phyloP scores from a whole-genome alignment of 2,888 invertebrate genomes.

The Lamellibrachia columna region DNA sequence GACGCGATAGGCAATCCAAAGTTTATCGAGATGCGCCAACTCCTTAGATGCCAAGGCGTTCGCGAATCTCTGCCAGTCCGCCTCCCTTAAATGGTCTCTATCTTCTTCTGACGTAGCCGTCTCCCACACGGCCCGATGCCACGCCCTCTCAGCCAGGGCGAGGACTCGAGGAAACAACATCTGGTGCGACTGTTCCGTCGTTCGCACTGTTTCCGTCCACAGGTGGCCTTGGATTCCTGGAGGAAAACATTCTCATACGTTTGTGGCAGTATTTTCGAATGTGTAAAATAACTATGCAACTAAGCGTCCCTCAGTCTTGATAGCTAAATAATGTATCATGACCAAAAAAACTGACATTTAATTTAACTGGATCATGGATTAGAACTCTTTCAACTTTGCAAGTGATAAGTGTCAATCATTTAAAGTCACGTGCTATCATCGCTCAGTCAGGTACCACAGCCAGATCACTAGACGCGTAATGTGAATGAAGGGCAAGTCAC shows the following conservation, averaged over 20 bases:
- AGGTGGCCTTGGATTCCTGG: conserved; percentile 59
- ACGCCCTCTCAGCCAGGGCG: conserved; percentile 59
- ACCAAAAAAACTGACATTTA: too few species aligned
- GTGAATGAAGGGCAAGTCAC: too few species aligned
- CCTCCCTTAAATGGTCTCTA: conserved; percentile 46
- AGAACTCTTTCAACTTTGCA: too few species aligned
- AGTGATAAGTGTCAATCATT: too few species aligned
- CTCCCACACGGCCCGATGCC: conserved; percentile 59
- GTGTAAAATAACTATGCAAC: background rate
- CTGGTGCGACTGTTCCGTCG: conserved; percentile 26
- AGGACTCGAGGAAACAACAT: conserved; percentile 43
- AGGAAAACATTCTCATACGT: background rate
- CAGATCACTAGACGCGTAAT: too few species aligned
- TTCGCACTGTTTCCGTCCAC: conserved; percentile 53
- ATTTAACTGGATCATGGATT: too few species aligned
- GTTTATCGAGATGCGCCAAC: conserved; percentile 49
- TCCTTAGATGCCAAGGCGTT: conserved; percentile 54
- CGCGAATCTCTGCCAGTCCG: conserved; percentile 56
- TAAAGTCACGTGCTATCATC: too few species aligned
- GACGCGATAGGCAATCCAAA: conserved; percentile 52
- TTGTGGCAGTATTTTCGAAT: background rate
- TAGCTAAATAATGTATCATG: too few species aligned
- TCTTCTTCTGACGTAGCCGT: conserved; percentile 41
- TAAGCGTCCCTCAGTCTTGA: too few species aligned
- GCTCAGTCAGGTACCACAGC: too few species aligned